Base-by-base conservation (phyloP, 2,888 invertebrate genomes). In the Amphimallon solstitiale region DNA sequence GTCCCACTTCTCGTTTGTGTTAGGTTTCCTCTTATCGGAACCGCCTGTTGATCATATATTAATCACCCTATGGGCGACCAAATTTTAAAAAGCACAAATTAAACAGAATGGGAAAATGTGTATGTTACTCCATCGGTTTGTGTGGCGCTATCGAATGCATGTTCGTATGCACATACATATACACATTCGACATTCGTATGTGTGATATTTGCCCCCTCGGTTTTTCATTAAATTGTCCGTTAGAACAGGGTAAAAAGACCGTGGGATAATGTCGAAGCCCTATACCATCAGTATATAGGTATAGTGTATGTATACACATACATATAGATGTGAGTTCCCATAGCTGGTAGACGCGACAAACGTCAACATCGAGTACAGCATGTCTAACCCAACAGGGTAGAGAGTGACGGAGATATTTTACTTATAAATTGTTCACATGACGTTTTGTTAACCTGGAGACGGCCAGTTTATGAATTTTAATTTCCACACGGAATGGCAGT, bases 71-170 rank as follows among this genome's bases (percentile, higher is more conserved):
- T 14, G 35, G 35, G 15, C 45, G 45, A 45, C 17, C 45, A 45
- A 45, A 45, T 45, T 45, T 29, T 10, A 34, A 60, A 60, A 45
- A 29, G 60, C 29, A 45, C 45, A 45, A 60, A 60, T 60, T 60
- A 17, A 43, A 60, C 60, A 45, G 40, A 60, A 60, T 60, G 60
- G 60, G 60, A 60, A 21, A 60, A n/a, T n/a, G n/a, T n/a, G n/a
- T n/a, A 45, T 19, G 10, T 15, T 19, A 45, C 15, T 17, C 17
- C 45, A 17, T 19, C 45, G 45, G 45, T 45, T 10, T 15, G 9
- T 45, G 17, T 45, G 17, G 45, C 45, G 45, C 43, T 45, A 45
- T 17, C 14, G 19, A 10, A 17, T 10, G 5, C 17, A 45, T 15
- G 17, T 45, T 10, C n/a, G 15, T 29, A 29, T 29, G 6, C 9